These are phyloP conservation scores for Agrochola circellaris DNA, from an alignment of 2,888 invertebrate species.

Conservation along the genomic window DNA sequence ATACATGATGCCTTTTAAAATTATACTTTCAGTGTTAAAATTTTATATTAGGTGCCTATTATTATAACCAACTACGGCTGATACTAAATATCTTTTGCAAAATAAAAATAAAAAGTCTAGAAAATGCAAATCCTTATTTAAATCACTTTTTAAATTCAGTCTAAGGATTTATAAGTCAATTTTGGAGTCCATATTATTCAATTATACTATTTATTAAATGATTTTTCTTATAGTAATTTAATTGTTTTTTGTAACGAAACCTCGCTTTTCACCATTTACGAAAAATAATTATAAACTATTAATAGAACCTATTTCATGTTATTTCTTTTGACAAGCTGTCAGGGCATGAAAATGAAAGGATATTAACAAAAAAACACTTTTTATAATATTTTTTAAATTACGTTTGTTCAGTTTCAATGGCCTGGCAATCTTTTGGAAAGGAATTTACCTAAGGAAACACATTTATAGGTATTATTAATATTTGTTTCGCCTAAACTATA, in stretches of 20 bases:
- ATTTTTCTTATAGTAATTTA: not conserved
- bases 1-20: not conserved
- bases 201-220: not conserved
- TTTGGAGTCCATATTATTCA: not conserved
- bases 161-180: conserved; percentile 27
- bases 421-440: not conserved
- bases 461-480: not conserved
- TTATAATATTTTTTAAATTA: not conserved
- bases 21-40: not conserved
- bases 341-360: not conserved
- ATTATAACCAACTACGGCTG: too few species aligned
- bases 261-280: not conserved
- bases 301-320: not conserved
- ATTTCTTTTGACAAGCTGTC: not conserved
- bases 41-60: not conserved
- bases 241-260: not conserved
- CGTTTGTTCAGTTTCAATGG: not conserved
- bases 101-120: not conserved
- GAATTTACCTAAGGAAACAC: not conserved
- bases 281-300: not conserved
- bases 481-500: not conserved
- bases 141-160: conserved; percentile 41
- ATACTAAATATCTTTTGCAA: not conserved
- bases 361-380: too few species aligned
- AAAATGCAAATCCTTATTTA: conserved; percentile 1